Evolutionary conservation across 1,140 invertebrate species (phyloP).

Genomic region (Brachionus calyciflorus): DNA sequence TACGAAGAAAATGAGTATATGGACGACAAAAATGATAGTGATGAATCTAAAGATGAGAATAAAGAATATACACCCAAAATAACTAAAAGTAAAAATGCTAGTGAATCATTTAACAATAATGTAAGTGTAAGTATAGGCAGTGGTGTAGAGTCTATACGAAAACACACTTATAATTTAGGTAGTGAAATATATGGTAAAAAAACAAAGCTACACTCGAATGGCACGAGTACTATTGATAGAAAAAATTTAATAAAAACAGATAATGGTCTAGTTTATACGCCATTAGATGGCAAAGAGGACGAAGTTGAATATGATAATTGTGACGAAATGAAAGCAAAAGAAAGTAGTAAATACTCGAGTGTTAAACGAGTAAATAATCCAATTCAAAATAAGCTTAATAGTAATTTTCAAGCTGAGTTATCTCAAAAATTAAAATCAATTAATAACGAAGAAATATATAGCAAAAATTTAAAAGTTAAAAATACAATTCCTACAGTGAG

Average conservation of each 20-base stretch:
- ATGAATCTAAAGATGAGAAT: slow-evolving; percentile 5
- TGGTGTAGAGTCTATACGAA: slow-evolving; percentile 40
- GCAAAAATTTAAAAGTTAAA: slow-evolving; percentile 40
- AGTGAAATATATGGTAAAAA: not conserved
- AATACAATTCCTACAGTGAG: not conserved
- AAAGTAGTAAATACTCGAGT: slow-evolving; percentile 28
- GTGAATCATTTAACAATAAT: slow-evolving; percentile 44
- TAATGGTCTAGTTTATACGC: slow-evolving; percentile 40
- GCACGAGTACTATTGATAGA: slow-evolving; percentile 8
- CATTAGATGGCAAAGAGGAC: slow-evolving; percentile 13
- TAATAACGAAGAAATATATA: slow-evolving; percentile 38
- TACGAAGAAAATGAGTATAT: slow-evolving; percentile 33
- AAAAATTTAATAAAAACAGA: slow-evolving; percentile 44
- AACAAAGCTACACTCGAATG: slow-evolving; percentile 6
- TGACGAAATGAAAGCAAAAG: not conserved
- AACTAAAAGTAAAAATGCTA: slow-evolving; percentile 19
- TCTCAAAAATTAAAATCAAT: slow-evolving; percentile 44
- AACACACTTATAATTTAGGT: not conserved
- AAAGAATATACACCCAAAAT: not conserved
- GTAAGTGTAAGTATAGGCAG: slow-evolving; percentile 39
- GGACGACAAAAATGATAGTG: slow-evolving; percentile 13
- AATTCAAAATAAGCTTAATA: not conserved
- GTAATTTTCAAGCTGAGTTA: slow-evolving; percentile 18
- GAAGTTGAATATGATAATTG: slow-evolving; percentile 20
- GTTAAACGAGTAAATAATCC: not conserved